Evolutionary conservation across 1,140 invertebrate genomes (phyloP), one percentile per base, ranked within the genome.

Genomic region (Danaus melanippus): DNA sequence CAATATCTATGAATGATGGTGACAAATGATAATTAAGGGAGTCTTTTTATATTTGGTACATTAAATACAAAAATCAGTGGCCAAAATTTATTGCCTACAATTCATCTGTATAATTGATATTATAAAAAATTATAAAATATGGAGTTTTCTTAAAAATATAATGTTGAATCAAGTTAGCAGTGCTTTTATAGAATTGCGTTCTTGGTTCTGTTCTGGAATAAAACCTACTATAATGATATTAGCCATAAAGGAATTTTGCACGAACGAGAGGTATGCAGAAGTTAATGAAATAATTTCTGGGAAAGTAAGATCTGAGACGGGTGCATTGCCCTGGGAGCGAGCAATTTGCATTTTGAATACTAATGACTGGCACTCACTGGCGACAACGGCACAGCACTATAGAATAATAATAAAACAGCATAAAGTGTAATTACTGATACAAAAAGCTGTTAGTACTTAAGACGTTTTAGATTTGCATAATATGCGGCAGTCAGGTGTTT

Each of bases 241-340:
- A 32, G 21, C 21, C 21, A 61, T 56, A 67, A 70, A 74, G 69
- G 64, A 70, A 74, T 75, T 74, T 67, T 56, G 64, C 69, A 68
- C 66, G 68, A 68, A 71, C 69, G 68, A 51, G 69, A 61, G 65
- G 67, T 72, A 74, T 79, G 73, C 65, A 73, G 76, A 76, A 74
- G 76, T 79, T 82, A 82, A 79, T 79, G 75, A 83, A 83, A 83
- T 83, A 76, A 83, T 76, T 80, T 79, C 76, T 76, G 71, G 64
- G 75, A 82, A 78, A 78, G 76, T 74, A 74, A 74, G 73, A 77
- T 77, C 72, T 76, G 72, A 73, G 72, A 72, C 69, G 75, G 69
- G 78, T 77, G 76, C 78, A 74, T 69, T 69, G 75, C 71, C 69
- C 74, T 68, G 62, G 70, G 69, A 69, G 74, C 66, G 61, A 71